Percentiles rank a stretch among this genome's conserved stretches.
Evolutionary conservation across 1,140 invertebrate species (phyloP).

Genomic region (Polyergus mexicanus): DNA sequence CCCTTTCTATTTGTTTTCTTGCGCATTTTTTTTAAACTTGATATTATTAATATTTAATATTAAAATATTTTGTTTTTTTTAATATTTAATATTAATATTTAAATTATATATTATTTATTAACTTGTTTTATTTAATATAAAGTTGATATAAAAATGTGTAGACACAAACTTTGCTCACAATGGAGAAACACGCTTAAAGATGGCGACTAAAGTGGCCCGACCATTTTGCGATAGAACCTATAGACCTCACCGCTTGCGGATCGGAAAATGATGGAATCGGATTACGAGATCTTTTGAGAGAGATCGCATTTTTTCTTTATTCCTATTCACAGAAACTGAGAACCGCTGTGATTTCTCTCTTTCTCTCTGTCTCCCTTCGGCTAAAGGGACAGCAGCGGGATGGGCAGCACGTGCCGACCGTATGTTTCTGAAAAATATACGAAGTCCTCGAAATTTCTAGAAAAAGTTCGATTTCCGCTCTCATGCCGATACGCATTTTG

Average conservation of each 20-base stretch:
- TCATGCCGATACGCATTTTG: constrained; percentile 15
- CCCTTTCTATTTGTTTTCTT: too few relatives aligned
- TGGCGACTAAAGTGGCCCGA: neutral
- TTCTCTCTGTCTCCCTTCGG: neutral
- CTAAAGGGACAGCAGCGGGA: constrained; percentile 34
- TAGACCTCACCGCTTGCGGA: neutral
- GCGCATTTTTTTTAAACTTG: too few relatives aligned
- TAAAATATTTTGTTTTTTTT: too few relatives aligned
- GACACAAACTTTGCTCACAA: too few relatives aligned
- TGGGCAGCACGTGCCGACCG: constrained; percentile 82
- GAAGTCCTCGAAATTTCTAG: constrained; percentile 44
- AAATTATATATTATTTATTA: too few relatives aligned
- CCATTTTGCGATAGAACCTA: neutral
- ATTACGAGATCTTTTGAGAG: constrained; percentile 7
- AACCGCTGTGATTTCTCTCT: constrained; percentile 67
- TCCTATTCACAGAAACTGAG: constrained; percentile 66
- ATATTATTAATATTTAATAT: too few relatives aligned
- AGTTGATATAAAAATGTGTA: too few relatives aligned
- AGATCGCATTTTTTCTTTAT: neutral
- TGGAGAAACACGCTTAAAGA: neutral
- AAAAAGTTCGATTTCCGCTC: constrained; percentile 75
- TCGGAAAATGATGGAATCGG: constrained; percentile 16
- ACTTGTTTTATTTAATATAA: too few relatives aligned
- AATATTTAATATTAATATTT: too few relatives aligned
- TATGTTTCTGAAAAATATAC: constrained; percentile 75